These are phyloP conservation scores for Brachionus plicatilis DNA, from an alignment of 1,140 invertebrate species.

Conservation along the genomic window DNA sequence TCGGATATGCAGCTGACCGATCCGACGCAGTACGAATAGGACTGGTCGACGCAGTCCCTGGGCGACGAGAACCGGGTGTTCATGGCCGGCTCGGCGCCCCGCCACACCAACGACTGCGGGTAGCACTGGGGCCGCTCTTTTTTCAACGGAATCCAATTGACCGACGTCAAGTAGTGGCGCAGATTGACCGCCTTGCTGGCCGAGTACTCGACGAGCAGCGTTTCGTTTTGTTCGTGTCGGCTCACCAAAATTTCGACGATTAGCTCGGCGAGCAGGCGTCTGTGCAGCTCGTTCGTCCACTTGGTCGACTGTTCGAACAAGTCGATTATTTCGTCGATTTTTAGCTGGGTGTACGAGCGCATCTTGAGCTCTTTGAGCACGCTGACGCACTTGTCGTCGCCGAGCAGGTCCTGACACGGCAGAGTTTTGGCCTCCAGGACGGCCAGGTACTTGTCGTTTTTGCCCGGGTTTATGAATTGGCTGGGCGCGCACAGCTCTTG, in stretches of 20 bases:
- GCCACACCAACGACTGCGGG: conserved; percentile 24
- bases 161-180: background rate
- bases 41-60: background rate
- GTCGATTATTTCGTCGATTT: conserved; percentile 40
- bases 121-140: background rate
- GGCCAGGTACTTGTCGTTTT: conserved; percentile 10
- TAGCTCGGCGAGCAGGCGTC: conserved; percentile 7
- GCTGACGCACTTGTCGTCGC: background rate
- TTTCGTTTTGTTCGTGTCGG: background rate
- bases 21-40: conserved; percentile 6
- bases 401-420: background rate
- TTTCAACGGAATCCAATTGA: conserved; percentile 28
- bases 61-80: conserved; percentile 7
- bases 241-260: conserved; percentile 19
- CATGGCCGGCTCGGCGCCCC: background rate
- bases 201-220: conserved; percentile 21
- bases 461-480: conserved; percentile 30
- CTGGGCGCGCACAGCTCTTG: conserved; percentile 13
- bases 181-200: conserved; percentile 21
- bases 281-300: background rate
- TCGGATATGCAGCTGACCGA: conserved; percentile 19
- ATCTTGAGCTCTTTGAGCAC: conserved; percentile 30
- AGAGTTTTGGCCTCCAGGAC: conserved; percentile 5
- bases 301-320: conserved; percentile 18
- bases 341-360: background rate